Conservation (phyloP, 1,140 invertebrate genomes). For the Macrocentrus cingulum region DNA sequence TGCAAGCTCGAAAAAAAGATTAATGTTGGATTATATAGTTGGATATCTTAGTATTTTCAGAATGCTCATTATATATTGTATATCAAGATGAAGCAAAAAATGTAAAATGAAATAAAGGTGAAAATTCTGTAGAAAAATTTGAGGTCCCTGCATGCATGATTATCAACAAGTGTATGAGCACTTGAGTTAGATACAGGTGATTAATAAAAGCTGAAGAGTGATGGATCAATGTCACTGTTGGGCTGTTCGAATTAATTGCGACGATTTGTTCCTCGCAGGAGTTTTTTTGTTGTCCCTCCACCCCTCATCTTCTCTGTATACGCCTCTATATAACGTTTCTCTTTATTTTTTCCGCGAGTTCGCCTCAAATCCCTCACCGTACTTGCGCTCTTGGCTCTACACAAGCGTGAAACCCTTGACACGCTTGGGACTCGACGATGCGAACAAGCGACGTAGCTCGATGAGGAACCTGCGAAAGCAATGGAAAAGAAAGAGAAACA, state of each 20-base stretch:
- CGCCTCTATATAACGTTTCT: background rate
- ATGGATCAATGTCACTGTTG: conserved; percentile 37
- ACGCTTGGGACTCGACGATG: conserved; percentile 26
- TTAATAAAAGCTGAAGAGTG: conserved; percentile 37
- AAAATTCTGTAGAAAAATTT: no score
- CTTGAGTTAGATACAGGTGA: conserved; percentile 21
- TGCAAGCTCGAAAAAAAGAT: no score
- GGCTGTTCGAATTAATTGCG: conserved; percentile 38
- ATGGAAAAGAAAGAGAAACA: conserved; percentile 8
- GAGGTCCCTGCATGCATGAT: no score
- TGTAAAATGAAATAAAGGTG: no score
- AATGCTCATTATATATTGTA: no score
- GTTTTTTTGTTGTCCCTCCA: conserved; percentile 12
- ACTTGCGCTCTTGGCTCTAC: conserved; percentile 18
- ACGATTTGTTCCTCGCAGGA: conserved; percentile 36
- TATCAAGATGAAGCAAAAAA: no score
- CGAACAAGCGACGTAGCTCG: conserved; percentile 17
- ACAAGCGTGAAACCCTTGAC: conserved; percentile 27
- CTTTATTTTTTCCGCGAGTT: conserved; percentile 4
- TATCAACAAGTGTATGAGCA: conserved; percentile 8
- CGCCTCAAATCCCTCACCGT: conserved; percentile 9
- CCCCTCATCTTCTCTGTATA: conserved; percentile 9
- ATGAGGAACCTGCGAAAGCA: conserved; percentile 11
- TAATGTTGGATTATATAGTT: no score
- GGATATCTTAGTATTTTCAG: no score